Conservation (phyloP, 2,888 invertebrate genomes). For the Spisula subtruncata region DNA sequence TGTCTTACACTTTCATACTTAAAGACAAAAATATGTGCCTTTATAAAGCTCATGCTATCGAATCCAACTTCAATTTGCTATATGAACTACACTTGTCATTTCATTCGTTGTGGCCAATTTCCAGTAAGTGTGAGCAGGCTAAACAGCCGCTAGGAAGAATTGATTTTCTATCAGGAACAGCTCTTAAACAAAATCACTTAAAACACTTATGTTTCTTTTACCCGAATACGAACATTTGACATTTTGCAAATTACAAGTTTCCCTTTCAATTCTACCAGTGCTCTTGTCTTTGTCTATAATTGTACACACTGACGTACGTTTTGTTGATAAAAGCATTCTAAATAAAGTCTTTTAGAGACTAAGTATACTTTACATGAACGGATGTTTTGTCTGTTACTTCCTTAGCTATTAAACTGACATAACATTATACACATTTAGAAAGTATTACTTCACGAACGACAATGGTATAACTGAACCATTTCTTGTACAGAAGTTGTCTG, state of each 20-base stretch:
- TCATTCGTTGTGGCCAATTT: not conserved
- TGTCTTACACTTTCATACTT: not conserved
- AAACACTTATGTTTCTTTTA: too few species aligned
- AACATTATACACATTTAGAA: too few species aligned
- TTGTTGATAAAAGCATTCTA: not conserved
- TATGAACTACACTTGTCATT: not conserved
- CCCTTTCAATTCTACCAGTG: not conserved
- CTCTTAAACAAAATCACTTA: constrained; percentile 19
- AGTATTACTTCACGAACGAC: too few species aligned
- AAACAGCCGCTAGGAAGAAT: not conserved
- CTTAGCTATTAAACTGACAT: too few species aligned
- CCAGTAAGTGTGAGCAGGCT: not conserved
- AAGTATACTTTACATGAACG: too few species aligned
- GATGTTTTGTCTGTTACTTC: too few species aligned
- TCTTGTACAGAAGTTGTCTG: too few species aligned
- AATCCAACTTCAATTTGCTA: not conserved
- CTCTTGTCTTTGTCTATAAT: not conserved
- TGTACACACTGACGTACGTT: not conserved
- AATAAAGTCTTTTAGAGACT: not conserved
- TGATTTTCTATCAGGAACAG: too few species aligned
- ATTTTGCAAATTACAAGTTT: too few species aligned
- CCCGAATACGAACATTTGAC: too few species aligned
- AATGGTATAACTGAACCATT: too few species aligned
- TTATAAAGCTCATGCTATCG: not conserved
- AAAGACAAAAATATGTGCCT: not conserved